Conservation (phyloP, 1,140 invertebrate species). For the Drosophila sp. region DNA sequence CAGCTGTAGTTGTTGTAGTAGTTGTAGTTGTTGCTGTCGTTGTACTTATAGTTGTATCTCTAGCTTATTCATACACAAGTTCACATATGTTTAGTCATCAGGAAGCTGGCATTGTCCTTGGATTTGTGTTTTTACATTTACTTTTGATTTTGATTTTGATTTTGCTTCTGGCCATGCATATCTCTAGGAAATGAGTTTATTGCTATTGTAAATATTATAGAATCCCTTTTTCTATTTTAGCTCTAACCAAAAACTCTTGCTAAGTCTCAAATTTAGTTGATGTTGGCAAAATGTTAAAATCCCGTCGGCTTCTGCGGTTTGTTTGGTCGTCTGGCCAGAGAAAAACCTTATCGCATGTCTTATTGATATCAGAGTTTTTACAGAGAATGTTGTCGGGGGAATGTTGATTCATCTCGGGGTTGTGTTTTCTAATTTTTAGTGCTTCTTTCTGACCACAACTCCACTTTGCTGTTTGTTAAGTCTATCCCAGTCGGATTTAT, state of each 20-base stretch:
- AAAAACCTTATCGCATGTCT: conserved; percentile 36
- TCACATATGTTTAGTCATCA: conserved; percentile 53
- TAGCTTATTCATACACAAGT: conserved; percentile 4
- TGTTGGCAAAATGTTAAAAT: conserved; percentile 72
- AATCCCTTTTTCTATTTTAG: conserved; percentile 43
- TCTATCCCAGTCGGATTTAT: conserved; percentile 27
- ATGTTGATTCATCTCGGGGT: conserved; percentile 24
- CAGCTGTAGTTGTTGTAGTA: neutral
- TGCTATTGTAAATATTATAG: conserved; percentile 69
- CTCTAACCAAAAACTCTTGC: conserved; percentile 12
- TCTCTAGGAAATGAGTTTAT: conserved; percentile 65
- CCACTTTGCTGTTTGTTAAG: conserved; percentile 19
- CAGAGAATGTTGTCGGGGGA: conserved; percentile 28
- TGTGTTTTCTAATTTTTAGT: conserved; percentile 49
- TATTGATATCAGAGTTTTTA: conserved; percentile 54
- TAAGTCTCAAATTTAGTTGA: conserved; percentile 43
- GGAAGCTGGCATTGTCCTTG: conserved; percentile 48
- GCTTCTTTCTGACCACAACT: conserved; percentile 27
- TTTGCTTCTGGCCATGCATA: conserved; percentile 5
- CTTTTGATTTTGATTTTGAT: conserved; percentile 20
- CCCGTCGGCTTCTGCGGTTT: conserved; percentile 64
- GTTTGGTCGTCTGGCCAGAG: conserved; percentile 39
- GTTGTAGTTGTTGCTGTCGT: conserved; percentile 7
- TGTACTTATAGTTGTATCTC: conserved; percentile 1
- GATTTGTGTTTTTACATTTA: conserved; percentile 41